Conservation (phyloP, 2,888 invertebrate species). For the Toxonevra muliebris region DNA sequence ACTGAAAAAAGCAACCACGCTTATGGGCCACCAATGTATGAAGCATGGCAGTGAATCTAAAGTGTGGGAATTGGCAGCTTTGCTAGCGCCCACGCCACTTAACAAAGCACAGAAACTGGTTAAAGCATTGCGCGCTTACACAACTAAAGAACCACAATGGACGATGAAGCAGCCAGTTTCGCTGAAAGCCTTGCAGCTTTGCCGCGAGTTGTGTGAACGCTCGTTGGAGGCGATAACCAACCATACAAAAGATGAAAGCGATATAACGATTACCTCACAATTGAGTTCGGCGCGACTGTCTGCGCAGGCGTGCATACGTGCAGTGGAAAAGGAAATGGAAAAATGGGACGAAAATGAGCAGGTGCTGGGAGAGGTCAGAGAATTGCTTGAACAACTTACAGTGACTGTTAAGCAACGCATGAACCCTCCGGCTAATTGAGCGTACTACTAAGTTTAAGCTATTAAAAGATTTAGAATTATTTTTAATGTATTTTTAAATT, state of each 20-base stretch:
- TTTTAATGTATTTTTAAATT: conserved; percentile 15
- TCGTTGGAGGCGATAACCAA: conserved; percentile 68
- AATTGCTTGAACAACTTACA: conserved; percentile 43
- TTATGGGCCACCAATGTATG: conserved; percentile 62
- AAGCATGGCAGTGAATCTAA: conserved; percentile 73
- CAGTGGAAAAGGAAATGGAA: conserved; percentile 64
- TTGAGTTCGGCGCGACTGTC: conserved; percentile 71
- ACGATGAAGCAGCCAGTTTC: conserved; percentile 70
- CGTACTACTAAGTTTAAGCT: neutral
- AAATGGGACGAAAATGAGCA: conserved; percentile 66
- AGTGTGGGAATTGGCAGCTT: conserved; percentile 85
- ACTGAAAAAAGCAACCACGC: conserved; percentile 55
- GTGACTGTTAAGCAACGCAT: conserved; percentile 51
- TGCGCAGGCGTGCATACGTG: conserved; percentile 69
- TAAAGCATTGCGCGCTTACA: conserved; percentile 78
- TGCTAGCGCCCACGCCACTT: conserved; percentile 70
- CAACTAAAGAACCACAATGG: conserved; percentile 71
- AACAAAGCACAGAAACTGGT: conserved; percentile 77
- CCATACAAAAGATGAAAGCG: conserved; percentile 66
- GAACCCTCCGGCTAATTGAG: conserved; percentile 34
- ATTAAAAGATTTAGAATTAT: neutral
- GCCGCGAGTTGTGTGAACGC: conserved; percentile 69
- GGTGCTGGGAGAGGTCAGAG: conserved; percentile 64
- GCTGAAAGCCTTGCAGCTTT: conserved; percentile 71
- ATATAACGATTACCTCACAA: conserved; percentile 68